phyloP scores from a whole-genome alignment of 2,113 vertebrate species.

The Elephas maximus region DNA sequence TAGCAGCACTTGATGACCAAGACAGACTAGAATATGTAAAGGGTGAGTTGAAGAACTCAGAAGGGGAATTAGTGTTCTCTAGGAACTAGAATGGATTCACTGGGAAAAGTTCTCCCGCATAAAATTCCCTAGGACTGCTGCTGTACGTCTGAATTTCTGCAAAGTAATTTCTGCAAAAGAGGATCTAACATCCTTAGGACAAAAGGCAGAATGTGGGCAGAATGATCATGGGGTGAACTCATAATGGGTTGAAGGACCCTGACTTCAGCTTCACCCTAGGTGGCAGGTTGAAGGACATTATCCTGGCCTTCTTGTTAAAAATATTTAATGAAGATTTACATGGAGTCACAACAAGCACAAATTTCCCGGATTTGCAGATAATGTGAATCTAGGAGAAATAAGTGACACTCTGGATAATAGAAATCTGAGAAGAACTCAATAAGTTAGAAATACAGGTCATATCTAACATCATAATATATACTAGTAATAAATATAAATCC shows the following conservation, averaged over 20 bases:
- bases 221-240: background rate
- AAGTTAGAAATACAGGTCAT: conserved; percentile 17
- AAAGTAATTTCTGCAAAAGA: background rate
- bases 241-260: background rate
- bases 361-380: background rate
- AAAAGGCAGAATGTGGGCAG: background rate
- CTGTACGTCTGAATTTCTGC: background rate
- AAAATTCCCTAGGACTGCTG: background rate
- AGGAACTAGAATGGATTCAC: background rate
- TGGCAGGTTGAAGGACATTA: background rate
- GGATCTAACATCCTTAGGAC: background rate
- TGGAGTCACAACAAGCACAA: background rate
- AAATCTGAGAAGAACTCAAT: conserved; percentile 38
- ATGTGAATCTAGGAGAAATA: background rate
- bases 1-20: too few species aligned
- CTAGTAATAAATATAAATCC: conserved; percentile 11
- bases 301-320: conserved; percentile 25
- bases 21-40: background rate
- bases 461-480: background rate
- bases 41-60: background rate
- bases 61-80: background rate
- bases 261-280: background rate
- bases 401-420: background rate
- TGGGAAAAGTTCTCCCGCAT: background rate
- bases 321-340: background rate